Conservation (phyloP, 2,797 vertebrate genomes). For the Rhinophrynus dorsalis region DNA sequence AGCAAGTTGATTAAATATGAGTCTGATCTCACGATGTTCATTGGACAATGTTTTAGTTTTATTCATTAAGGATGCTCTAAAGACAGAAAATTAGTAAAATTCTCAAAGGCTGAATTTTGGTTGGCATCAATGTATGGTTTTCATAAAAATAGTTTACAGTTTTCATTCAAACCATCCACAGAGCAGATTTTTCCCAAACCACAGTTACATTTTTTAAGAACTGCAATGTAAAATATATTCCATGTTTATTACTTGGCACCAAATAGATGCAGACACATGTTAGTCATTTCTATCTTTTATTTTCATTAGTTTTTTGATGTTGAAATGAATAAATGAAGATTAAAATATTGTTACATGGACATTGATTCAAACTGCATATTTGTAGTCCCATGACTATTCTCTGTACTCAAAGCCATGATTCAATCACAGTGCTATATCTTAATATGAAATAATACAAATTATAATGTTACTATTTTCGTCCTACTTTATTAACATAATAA, state of each 20-base stretch:
- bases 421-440: no score
- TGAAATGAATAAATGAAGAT: background rate
- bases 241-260: conserved; percentile 41
- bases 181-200: conserved; percentile 7
- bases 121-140: background rate
- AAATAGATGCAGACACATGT: conserved; percentile 18
- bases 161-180: background rate
- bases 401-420: no score
- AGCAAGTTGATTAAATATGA: no score
- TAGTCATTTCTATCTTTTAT: conserved; percentile 13
- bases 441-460: no score
- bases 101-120: background rate
- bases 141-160: conserved; percentile 1
- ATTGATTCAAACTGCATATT: background rate
- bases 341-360: background rate
- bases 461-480: no score
- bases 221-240: conserved; percentile 12
- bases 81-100: background rate
- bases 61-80: background rate
- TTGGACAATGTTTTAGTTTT: no score
- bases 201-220: conserved; percentile 1
- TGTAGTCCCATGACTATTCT: background rate
- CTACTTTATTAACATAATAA: no score
- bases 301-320: conserved; percentile 23
- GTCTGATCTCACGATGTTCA: no score